Evolutionary conservation across 2,797 vertebrate species (phyloP).

Genomic region (Anguilla marmorata): DNA sequence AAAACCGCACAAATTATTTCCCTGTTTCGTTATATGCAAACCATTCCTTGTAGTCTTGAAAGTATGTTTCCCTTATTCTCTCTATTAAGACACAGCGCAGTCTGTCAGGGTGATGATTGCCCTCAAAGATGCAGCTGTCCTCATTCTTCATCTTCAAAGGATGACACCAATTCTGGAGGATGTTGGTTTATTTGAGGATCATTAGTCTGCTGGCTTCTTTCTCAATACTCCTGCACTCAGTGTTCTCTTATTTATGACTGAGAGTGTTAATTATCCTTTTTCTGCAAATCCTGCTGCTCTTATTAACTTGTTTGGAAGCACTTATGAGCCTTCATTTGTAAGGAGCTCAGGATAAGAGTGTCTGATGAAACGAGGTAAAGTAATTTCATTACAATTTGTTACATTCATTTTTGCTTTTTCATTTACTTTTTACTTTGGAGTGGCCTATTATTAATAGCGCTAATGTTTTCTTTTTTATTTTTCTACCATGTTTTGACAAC

Average conservation of each 20-base stretch:
- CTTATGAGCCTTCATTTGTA: not conserved
- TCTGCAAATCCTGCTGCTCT: not conserved
- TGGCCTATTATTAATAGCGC: not conserved
- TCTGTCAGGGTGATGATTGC: not conserved
- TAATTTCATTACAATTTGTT: not conserved
- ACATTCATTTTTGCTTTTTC: not conserved
- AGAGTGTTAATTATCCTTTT: not conserved
- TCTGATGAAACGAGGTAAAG: not conserved
- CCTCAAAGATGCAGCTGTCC: not conserved
- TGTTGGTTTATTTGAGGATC: not conserved
- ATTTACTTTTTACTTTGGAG: not conserved
- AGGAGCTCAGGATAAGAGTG: not conserved
- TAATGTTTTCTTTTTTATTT: not conserved
- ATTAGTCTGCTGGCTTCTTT: not conserved
- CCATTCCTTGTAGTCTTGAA: not conserved
- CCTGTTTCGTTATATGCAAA: not conserved
- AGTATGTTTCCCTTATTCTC: not conserved
- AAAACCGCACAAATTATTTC: not conserved
- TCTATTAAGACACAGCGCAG: not conserved
- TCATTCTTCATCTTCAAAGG: not conserved
- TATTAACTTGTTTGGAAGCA: not conserved
- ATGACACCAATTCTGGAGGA: not conserved
- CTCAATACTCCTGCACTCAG: not conserved
- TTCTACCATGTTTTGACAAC: not conserved
- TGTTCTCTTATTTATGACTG: not conserved